Evolutionary conservation across 2,797 vertebrate genomes (phyloP), one percentile per base, ranked within the genome.

Genomic region (Coracias cyanogaster): DNA sequence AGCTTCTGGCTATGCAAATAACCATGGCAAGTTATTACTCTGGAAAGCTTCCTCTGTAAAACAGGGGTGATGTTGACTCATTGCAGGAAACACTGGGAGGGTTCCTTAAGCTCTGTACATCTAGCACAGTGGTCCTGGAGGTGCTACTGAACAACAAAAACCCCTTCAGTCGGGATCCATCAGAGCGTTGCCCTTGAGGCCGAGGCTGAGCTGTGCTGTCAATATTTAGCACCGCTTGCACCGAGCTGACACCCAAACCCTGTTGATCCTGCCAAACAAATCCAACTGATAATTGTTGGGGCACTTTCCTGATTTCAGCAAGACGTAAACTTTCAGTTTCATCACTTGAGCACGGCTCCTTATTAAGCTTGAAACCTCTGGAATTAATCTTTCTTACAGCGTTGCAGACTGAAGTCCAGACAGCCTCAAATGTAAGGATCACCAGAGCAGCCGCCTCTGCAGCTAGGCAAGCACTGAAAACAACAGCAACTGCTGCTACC

Each of bases 371-470:
- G 61, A 28, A 18, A 71, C 83, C 43, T 91, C 49, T 94, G 65
- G 5, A 54, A 52, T 81, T 43, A 19, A 29, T 60, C 3, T 95
- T 29, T 85, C 41, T 90, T 88, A 25, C 79, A 97, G 97, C 45
- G 54, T n/a, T 87, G 49, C 95, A 86, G 41, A 5, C 62, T 48
- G 46, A 70, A 39, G 57, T 37, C 77, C 89, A 96, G 14, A 3
- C 61, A 70, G 65, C 78, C 29, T 29, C 92, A 9, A 94, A 45
- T 7, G 31, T 54, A 33, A 94, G 97, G 74, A 54, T 93, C 33
- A 97, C 96, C 69, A 97, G 97, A 96, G 90, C 97, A 72, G 88
- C 96, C 1, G 2, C 95, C 18, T 83, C 93, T 80, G 94, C 93
- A 78, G 93, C 95, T 14, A 96, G 73, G 20, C 96, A 95, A 86